Evolutionary conservation across 2,797 vertebrate genomes (phyloP).

Genomic region (Danio jaintianensis): DNA sequence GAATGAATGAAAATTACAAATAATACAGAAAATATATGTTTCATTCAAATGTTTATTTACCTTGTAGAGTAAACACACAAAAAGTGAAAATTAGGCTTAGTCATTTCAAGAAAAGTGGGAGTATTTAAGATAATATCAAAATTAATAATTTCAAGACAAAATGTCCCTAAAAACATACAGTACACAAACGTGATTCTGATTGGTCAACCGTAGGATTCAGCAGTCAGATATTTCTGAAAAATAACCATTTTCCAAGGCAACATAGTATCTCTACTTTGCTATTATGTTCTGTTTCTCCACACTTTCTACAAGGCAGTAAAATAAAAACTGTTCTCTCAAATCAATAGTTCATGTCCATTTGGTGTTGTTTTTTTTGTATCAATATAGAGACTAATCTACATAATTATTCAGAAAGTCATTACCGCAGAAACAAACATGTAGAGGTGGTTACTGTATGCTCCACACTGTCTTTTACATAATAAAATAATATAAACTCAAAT

Average conservation of each 20-base stretch:
- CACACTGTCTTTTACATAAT: constrained; percentile 9
- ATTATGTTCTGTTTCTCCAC: constrained; percentile 22
- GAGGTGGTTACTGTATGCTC: not conserved
- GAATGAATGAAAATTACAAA: too few relatives aligned
- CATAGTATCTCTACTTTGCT: not conserved
- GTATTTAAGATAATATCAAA: too few relatives aligned
- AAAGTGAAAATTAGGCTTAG: too few relatives aligned
- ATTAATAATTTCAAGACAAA: too few relatives aligned
- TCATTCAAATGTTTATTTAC: too few relatives aligned
- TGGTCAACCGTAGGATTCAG: not conserved
- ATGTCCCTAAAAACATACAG: too few relatives aligned
- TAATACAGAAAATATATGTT: too few relatives aligned
- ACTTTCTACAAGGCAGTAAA: constrained; percentile 8
- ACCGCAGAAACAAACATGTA: constrained; percentile 12
- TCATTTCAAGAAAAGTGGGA: too few relatives aligned
- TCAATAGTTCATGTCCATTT: not conserved
- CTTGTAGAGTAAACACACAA: too few relatives aligned
- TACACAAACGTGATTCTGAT: not conserved
- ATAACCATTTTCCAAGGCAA: not conserved
- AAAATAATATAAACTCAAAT: constrained; percentile 3
- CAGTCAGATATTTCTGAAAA: not conserved
- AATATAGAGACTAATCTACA: not conserved
- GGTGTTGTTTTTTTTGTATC: not conserved
- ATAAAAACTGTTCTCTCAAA: not conserved
- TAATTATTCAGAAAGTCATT: not conserved